Base-by-base conservation (phyloP, 2,888 invertebrate genomes). In the Dasypogon diadema region DNA sequence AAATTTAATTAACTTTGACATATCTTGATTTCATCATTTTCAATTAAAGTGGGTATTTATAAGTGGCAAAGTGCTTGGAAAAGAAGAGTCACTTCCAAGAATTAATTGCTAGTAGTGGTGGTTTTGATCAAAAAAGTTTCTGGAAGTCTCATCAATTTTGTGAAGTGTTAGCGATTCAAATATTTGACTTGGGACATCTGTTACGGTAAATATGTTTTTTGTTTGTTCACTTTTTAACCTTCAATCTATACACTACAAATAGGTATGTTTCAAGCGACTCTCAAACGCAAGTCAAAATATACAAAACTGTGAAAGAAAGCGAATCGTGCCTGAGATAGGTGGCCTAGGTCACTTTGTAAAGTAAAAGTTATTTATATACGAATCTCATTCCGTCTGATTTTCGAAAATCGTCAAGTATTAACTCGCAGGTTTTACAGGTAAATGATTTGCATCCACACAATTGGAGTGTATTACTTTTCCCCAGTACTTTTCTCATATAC, bases 181-280 rank as follows among this genome's bases (percentile, higher is more conserved):
- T 21, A 18, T 14, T 63, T 37, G 37, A 16, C 63, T 16, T 16
- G 16, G 8, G 12, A 18, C 18, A 63, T 12, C 63, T 37, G 63
- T 63, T 63, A 42, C 63, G 63, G 63, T 63, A 63, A 63, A 63
- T 8, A 48, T 14, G 22, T 42, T 22, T 42, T 63, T 63, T 63
- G n/a, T n/a, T n/a, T n/a, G n/a, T 63, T 18, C 42, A 63, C 34
- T 63, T 12, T 42, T 63, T 63, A 42, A 63, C 63, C 63, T 63
- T 63, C 21, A 42, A 42, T 42, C 10, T 14, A n/a, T 18, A 21
- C 12, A 14, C n/a, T 16, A 16, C 16, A 30, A 30, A 58, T 30
- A 24, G 16, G 26, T 58, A 26, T 58, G 26, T 58, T 58, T 58
- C 30, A 16, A n/a, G n/a, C n/a, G n/a, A 5, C n/a, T 48, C n/a